Evolutionary conservation across 2,888 invertebrate genomes (phyloP).

Genomic region (Omphaloscelis lunosa): DNA sequence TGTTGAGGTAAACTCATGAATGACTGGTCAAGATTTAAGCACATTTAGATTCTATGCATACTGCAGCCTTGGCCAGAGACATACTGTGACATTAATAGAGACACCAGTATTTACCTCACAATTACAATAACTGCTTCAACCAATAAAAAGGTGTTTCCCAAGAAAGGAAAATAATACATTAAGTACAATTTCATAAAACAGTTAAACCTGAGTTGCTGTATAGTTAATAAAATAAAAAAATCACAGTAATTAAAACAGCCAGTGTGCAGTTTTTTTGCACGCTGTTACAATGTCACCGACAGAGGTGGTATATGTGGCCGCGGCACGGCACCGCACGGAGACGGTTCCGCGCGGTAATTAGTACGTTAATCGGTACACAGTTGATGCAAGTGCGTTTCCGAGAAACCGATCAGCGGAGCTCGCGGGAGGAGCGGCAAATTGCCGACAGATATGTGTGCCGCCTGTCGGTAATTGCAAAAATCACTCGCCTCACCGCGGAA

Average conservation of each 20-base stretch:
- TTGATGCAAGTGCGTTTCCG: constrained; percentile 87
- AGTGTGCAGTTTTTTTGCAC: constrained; percentile 46
- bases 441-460: constrained; percentile 89
- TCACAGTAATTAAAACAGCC: constrained; percentile 48
- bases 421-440: constrained; percentile 87
- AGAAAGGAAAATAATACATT: constrained; percentile 18
- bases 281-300: constrained; percentile 41
- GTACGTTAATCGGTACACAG: constrained; percentile 85
- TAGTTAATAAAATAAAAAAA: constrained; percentile 25
- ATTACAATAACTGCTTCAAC: constrained; percentile 27
- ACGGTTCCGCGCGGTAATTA: constrained; percentile 79
- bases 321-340: constrained; percentile 39
- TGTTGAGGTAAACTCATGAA: constrained; percentile 60
- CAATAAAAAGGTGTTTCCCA: constrained; percentile 18
- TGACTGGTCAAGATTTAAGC: constrained; percentile 43
- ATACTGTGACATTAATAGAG: constrained; percentile 22
- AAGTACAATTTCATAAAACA: constrained; percentile 38
- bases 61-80: constrained; percentile 42
- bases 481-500: constrained; percentile 78
- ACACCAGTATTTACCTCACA: constrained; percentile 34
- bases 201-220: constrained; percentile 28
- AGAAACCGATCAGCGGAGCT: constrained; percentile 86
- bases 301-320: constrained; percentile 53
- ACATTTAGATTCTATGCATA: constrained; percentile 49
- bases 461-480: constrained; percentile 89